These are phyloP conservation scores for Nannospalax galili DNA, from an alignment of 2,113 vertebrate species.

Conservation along the genomic window DNA sequence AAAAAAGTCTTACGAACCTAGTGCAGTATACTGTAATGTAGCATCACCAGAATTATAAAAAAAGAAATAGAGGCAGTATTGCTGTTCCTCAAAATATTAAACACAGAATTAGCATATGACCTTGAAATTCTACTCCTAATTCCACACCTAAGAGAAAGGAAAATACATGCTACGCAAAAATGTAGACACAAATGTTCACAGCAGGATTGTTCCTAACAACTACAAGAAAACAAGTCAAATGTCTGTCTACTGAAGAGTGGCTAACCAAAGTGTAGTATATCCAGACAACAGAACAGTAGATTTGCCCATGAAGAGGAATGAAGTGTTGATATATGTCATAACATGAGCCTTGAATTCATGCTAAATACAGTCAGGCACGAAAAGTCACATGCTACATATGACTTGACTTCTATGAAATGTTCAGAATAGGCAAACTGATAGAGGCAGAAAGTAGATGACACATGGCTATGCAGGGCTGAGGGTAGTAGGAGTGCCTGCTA, in stretches of 20 bases:
- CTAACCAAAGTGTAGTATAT: background rate
- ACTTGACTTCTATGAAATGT: background rate
- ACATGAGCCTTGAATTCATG: slow-evolving; percentile 6
- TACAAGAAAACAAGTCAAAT: background rate
- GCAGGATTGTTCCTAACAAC: background rate
- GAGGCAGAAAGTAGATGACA: slow-evolving; percentile 2
- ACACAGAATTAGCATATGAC: background rate
- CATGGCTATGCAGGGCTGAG: background rate
- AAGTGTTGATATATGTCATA: background rate
- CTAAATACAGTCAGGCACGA: slow-evolving; percentile 26
- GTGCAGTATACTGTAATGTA: background rate
- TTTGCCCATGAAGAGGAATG: background rate
- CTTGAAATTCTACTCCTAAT: background rate
- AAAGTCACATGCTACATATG: background rate
- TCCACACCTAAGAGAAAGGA: background rate
- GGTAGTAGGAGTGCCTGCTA: background rate
- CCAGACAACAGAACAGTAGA: background rate
- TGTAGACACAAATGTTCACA: background rate
- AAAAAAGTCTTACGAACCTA: background rate
- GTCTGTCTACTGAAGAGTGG: background rate
- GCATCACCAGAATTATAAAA: slow-evolving; percentile 14
- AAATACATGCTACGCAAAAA: background rate
- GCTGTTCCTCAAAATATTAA: slow-evolving; percentile 23
- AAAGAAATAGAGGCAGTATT: background rate
- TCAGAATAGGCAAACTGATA: background rate